These are phyloP conservation scores for Hemithea aestivaria DNA, from an alignment of 2,888 invertebrate genomes.

Conservation along the genomic window DNA sequence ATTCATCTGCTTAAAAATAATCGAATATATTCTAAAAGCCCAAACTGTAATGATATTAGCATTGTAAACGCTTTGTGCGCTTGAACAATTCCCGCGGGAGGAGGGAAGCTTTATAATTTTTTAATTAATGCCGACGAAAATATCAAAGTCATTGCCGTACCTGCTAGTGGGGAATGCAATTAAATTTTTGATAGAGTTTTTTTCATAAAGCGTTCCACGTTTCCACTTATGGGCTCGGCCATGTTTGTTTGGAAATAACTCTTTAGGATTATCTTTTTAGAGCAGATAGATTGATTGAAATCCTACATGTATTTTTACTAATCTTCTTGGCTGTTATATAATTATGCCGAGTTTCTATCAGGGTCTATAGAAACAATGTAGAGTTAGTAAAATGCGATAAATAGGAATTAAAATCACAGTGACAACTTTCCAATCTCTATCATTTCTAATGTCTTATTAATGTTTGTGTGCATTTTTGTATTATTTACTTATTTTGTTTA, in stretches of 20 bases:
- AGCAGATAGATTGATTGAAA: slow-evolving; percentile 2
- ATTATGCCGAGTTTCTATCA: no score
- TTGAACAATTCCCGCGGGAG: slow-evolving; percentile 35
- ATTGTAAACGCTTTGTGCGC: slow-evolving; percentile 18
- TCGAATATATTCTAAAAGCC: no score
- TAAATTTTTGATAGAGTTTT: slow-evolving; percentile 58
- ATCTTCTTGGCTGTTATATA: no score
- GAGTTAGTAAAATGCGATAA: no score
- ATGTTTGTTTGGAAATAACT: slow-evolving; percentile 15
- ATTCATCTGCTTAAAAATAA: no score
- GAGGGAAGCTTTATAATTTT: slow-evolving; percentile 76
- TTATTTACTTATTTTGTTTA: no score
- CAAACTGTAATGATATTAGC: slow-evolving; percentile 3
- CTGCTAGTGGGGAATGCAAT: slow-evolving; percentile 63
- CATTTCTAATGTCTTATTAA: no score
- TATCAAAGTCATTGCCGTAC: slow-evolving; percentile 74
- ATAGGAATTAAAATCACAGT: no score
- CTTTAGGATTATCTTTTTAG: slow-evolving; percentile 17
- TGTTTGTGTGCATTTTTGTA: no score
- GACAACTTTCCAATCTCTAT: no score
- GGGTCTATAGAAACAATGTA: no score
- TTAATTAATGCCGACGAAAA: slow-evolving; percentile 77
- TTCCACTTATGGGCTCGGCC: slow-evolving; percentile 34
- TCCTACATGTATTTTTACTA: no score
- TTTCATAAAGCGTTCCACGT: slow-evolving; percentile 57